Base-by-base conservation (phyloP, 1,140 invertebrate species). In the Procambarus clarkii region DNA sequence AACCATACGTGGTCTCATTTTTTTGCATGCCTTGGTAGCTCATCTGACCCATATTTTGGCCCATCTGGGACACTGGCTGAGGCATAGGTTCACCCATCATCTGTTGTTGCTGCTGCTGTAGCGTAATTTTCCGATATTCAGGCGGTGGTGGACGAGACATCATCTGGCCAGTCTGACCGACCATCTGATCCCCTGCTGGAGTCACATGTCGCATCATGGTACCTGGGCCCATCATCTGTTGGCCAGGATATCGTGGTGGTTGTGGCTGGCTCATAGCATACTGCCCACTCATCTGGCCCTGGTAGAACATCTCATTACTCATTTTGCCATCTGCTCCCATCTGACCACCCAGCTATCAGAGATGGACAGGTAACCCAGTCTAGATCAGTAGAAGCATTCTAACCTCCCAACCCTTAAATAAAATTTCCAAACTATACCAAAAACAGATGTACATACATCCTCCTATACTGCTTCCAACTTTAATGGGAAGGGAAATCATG, bases 221-320 rank as follows among this genome's bases (percentile, higher is more conserved):
- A n/a, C n/a, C n/a, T n/a, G n/a, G n/a, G n/a, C n/a, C n/a, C n/a
- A n/a, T n/a, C n/a, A n/a, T n/a, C n/a, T n/a, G n/a, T n/a, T n/a
- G n/a, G n/a, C n/a, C n/a, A n/a, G n/a, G n/a, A n/a, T n/a, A n/a
- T n/a, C n/a, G n/a, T n/a, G n/a, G n/a, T n/a, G n/a, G n/a, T n/a
- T n/a, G n/a, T n/a, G n/a, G n/a, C n/a, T n/a, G n/a, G 92, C n/a
- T 85, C 86, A 92, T 87, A 21, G 69, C 82, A 83, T 84, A 91
- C 89, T 91, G 88, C 85, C 86, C 81, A 69, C 48, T 83, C 84
- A 86, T 86, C 86, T 82, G 88, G 74, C 90, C 71, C 76, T 90
- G 92, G 64, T 92, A 92, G 81, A 88, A 92, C 92, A 92, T 92
- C n/a, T 92, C 92, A 80, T 91, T 87, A 54, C 79, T 91, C 85